Evolutionary conservation across 2,113 vertebrate species (phyloP).

Genomic region (Chiloscyllium plagiosum): DNA sequence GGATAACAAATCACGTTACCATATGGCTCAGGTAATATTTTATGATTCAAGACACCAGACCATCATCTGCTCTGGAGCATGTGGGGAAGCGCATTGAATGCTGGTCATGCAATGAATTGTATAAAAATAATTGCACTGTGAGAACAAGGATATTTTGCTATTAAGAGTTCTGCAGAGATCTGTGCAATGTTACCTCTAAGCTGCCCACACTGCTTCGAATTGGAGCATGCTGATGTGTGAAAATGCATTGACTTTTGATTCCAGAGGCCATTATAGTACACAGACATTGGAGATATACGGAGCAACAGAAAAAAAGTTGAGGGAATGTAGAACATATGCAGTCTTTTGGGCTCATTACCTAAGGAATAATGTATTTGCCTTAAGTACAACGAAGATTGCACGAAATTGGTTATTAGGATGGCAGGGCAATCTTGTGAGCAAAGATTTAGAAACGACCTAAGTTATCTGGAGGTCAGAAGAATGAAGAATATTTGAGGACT

Average conservation of each 20-base stretch:
- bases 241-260: too few species aligned
- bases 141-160: not conserved
- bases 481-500: not conserved
- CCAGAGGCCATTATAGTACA: too few species aligned
- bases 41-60: not conserved
- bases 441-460: not conserved
- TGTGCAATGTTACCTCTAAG: not conserved
- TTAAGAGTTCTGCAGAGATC: not conserved
- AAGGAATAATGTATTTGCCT: not conserved
- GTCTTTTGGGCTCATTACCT: not conserved
- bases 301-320: too few species aligned
- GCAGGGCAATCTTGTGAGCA: not conserved
- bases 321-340: too few species aligned
- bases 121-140: not conserved
- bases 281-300: too few species aligned
- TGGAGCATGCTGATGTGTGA: too few species aligned
- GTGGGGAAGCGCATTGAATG: not conserved
- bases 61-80: not conserved
- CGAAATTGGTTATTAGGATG: too few species aligned
- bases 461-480: not conserved
- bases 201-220: too few species aligned
- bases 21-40: slow-evolving; percentile 65
- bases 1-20: slow-evolving; percentile 56
- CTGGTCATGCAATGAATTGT: not conserved
- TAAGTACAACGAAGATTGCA: too few species aligned